A percentile compares a stretch with the other conserved stretches of the same genome.
Evolutionary conservation across 2,888 invertebrate species (phyloP).

Genomic region (Chrysomela aeneicollis): DNA sequence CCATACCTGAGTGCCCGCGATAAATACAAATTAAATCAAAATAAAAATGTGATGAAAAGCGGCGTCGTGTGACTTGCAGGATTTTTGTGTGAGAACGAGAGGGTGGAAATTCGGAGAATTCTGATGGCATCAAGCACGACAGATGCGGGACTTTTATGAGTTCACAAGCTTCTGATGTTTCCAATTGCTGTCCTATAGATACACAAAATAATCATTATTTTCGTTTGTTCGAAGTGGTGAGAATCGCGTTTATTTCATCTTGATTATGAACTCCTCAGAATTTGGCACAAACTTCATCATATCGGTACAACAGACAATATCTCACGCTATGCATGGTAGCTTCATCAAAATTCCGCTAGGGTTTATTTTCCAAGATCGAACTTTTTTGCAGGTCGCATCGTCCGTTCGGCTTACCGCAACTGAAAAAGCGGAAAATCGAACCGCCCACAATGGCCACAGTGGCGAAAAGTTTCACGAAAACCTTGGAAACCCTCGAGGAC

Average conservation of each 20-base stretch:
- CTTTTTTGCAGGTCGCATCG: conserved; percentile 58
- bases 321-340: no score
- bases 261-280: no score
- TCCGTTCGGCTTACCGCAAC: conserved; percentile 62
- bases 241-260: no score
- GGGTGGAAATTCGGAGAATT: conserved; percentile 7
- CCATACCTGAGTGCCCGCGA: conserved; percentile 38
- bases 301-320: no score
- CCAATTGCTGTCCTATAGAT: no score
- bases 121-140: no score
- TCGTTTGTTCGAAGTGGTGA: no score
- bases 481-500: conserved; percentile 52
- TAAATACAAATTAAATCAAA: conserved; percentile 36
- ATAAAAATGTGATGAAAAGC: conserved; percentile 26
- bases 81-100: conserved; percentile 24
- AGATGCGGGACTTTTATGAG: no score
- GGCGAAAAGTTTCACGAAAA: conserved; percentile 51
- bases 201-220: no score
- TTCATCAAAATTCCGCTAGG: neutral
- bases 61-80: conserved; percentile 29
- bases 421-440: conserved; percentile 76
- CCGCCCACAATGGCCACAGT: conserved; percentile 54
- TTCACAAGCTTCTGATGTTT: no score
- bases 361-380: conserved; percentile 10
- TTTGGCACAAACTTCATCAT: no score